phyloP scores from a whole-genome alignment of 2,113 vertebrate genomes.

The Marmota monax region DNA sequence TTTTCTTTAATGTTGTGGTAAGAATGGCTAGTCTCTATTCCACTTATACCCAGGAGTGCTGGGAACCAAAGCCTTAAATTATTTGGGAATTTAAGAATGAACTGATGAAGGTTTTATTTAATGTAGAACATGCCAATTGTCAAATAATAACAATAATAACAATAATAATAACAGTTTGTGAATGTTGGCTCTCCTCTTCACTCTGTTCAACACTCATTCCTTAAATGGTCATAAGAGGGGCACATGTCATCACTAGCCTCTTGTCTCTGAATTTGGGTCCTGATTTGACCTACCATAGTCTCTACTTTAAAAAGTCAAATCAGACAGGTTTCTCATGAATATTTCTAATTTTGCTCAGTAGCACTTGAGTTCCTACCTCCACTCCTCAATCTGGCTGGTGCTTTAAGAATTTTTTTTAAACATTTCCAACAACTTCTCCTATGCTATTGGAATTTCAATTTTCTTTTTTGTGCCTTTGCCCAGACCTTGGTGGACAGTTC shows the following conservation, averaged over 20 bases:
- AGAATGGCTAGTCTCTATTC: not conserved
- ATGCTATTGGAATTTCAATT: not conserved
- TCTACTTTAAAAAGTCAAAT: not conserved
- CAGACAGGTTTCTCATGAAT: not conserved
- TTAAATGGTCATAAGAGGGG: not conserved
- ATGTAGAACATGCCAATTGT: not conserved
- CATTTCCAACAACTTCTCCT: slow-evolving; percentile 36
- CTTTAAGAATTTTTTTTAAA: slow-evolving; percentile 41
- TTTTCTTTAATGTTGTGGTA: not conserved
- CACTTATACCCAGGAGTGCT: not conserved
- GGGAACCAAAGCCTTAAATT: not conserved
- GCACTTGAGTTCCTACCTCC: not conserved
- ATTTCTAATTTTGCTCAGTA: not conserved
- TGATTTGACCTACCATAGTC: not conserved
- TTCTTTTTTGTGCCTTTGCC: not conserved
- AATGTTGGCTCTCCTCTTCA: not conserved
- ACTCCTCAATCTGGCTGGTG: not conserved
- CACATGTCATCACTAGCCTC: not conserved
- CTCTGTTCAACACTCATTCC: not conserved
- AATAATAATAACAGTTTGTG: not conserved
- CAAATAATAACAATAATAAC: not conserved
- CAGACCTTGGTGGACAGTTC: slow-evolving; percentile 4
- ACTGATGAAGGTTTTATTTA: not conserved
- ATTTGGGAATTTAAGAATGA: slow-evolving; percentile 33
- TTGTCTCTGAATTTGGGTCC: not conserved